Percentiles rank a stretch among this genome's conserved stretches.
Conservation (phyloP, 2,113 vertebrate species). For the Entosphenus tridentatus region DNA sequence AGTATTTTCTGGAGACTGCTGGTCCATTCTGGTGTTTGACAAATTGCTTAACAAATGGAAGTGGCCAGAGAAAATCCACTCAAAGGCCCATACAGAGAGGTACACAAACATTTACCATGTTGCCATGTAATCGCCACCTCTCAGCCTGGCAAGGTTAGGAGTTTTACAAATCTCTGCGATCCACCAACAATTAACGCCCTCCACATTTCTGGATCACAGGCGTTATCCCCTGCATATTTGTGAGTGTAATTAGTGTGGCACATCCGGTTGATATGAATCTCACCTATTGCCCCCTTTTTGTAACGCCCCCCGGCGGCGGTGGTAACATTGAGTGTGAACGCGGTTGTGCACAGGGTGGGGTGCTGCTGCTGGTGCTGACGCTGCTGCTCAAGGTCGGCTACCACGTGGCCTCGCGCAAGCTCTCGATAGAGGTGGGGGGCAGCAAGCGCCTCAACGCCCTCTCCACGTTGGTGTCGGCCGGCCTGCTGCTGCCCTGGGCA, state of each 20-base stretch:
- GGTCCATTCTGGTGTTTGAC: no score
- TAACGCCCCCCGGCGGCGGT: no score
- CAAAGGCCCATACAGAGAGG: no score
- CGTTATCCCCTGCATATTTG: not conserved
- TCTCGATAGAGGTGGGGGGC: conserved; percentile 70
- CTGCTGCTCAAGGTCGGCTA: conserved; percentile 78
- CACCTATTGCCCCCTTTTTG: conserved; percentile 8
- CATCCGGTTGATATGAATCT: not conserved
- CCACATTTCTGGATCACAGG: no score
- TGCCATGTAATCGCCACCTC: no score
- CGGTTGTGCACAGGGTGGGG: conserved; percentile 43
- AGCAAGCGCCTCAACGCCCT: conserved; percentile 72
- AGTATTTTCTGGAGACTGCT: no score
- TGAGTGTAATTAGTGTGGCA: not conserved
- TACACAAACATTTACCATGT: no score
- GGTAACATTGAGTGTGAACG: not conserved
- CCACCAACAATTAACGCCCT: no score
- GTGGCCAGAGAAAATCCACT: no score
- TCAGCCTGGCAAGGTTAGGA: no score
- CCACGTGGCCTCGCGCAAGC: conserved; percentile 60
- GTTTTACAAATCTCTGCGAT: no score
- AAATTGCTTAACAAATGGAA: no score
- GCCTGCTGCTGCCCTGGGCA: conserved; percentile 71
- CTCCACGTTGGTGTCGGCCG: conserved; percentile 53
- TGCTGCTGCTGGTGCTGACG: conserved; percentile 58